phyloP scores from a whole-genome alignment of 2,113 vertebrate species.

The Microtus montanus region DNA sequence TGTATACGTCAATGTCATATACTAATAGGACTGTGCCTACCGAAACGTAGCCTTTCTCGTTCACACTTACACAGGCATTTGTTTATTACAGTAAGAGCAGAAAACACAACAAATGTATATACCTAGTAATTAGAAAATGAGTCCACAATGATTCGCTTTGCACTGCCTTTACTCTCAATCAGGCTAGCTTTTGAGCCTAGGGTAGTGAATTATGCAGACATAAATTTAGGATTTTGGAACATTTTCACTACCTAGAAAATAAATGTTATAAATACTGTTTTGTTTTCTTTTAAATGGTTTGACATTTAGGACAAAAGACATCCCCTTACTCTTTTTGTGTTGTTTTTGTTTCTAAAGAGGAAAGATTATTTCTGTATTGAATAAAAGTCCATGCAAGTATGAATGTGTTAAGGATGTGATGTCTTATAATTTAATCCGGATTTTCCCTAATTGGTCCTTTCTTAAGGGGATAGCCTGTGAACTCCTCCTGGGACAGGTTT shows the following conservation, averaged over 20 bases:
- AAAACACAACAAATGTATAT: not conserved
- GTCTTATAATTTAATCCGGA: not conserved
- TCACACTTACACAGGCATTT: not conserved
- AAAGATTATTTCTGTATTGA: not conserved
- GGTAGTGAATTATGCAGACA: not conserved
- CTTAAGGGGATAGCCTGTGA: too few species aligned
- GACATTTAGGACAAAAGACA: not conserved
- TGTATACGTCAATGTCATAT: not conserved
- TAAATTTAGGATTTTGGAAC: not conserved
- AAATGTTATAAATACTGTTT: not conserved
- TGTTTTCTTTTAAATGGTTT: not conserved
- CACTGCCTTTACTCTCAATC: not conserved
- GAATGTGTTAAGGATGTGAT: not conserved
- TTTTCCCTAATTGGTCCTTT: conserved; percentile 13
- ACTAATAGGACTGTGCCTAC: not conserved
- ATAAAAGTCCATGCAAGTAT: not conserved
- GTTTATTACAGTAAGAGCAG: not conserved
- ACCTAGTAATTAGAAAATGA: not conserved
- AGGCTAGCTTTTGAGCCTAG: not conserved
- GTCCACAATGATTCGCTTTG: not conserved
- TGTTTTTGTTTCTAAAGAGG: not conserved
- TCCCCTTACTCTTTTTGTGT: not conserved
- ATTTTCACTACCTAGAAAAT: not conserved
- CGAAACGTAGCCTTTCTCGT: not conserved
- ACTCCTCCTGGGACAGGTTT: not conserved